These are phyloP conservation scores for Drosophila putrida DNA, from an alignment of 2,888 invertebrate genomes.

Conservation along the genomic window DNA sequence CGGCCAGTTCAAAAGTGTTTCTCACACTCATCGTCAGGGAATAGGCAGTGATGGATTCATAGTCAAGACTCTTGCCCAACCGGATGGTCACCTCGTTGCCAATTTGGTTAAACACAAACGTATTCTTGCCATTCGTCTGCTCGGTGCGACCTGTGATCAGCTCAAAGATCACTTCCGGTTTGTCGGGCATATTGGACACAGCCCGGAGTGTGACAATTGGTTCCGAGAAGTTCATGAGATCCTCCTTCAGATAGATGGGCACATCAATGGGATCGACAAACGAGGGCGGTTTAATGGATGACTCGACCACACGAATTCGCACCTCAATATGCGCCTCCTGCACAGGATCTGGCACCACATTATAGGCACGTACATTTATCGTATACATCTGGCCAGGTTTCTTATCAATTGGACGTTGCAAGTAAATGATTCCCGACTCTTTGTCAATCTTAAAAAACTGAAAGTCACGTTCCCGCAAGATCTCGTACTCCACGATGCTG, in stretches of 20 bases:
- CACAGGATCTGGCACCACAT: constrained; percentile 82
- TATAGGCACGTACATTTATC: constrained; percentile 85
- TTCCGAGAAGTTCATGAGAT: constrained; percentile 90
- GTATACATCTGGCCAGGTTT: constrained; percentile 84
- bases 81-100: constrained; percentile 91
- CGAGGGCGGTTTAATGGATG: constrained; percentile 93
- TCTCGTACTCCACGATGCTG: constrained; percentile 91
- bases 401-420: constrained; percentile 85
- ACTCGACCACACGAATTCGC: constrained; percentile 93
- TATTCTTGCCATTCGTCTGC: constrained; percentile 93
- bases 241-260: constrained; percentile 90
- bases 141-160: constrained; percentile 93
- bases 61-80: constrained; percentile 92
- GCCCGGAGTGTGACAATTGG: constrained; percentile 91
- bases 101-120: constrained; percentile 89
- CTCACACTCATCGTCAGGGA: constrained; percentile 93
- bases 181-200: constrained; percentile 91
- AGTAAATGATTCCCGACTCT: constrained; percentile 93
- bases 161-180: constrained; percentile 91
- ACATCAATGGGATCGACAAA: constrained; percentile 87
- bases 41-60: constrained; percentile 93
- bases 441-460: constrained; percentile 93
- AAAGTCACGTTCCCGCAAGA: constrained; percentile 85
- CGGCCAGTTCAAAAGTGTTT: constrained; percentile 92
- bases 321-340: constrained; percentile 91